Evolutionary conservation across 2,113 vertebrate species (phyloP).

Genomic region (Gallinago jamesoni): DNA sequence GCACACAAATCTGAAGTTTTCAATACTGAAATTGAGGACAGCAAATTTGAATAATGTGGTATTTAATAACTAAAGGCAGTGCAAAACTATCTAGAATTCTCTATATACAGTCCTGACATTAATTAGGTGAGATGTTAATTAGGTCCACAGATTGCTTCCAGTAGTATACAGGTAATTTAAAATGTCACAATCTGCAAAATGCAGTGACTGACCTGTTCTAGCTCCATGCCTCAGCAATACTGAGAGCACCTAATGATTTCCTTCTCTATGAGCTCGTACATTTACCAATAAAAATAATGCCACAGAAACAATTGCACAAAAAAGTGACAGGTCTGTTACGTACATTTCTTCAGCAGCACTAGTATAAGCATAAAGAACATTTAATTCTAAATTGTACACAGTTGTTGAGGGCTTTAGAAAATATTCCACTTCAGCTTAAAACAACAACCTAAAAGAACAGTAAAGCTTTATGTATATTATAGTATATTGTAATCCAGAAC

Average conservation of each 20-base stretch:
- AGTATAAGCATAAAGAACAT: constrained; percentile 30
- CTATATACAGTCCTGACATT: constrained; percentile 71
- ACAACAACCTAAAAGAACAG: constrained; percentile 56
- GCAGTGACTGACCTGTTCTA: constrained; percentile 72
- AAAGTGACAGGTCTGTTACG: constrained; percentile 76
- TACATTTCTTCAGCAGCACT: constrained; percentile 44
- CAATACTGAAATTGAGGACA: constrained; percentile 58
- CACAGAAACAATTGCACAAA: constrained; percentile 78
- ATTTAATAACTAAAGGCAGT: constrained; percentile 65
- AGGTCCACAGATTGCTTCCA: constrained; percentile 87
- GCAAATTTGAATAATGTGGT: constrained; percentile 53
- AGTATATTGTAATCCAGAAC: constrained; percentile 44
- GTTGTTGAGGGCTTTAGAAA: constrained; percentile 61
- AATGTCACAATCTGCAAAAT: constrained; percentile 83
- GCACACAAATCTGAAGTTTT: constrained; percentile 73
- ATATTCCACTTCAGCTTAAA: constrained; percentile 52
- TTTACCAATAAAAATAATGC: constrained; percentile 79
- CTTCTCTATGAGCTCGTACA: constrained; percentile 77
- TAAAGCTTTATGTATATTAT: constrained; percentile 48
- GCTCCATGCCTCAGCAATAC: constrained; percentile 78
- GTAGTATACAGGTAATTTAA: constrained; percentile 89
- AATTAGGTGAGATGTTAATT: constrained; percentile 90
- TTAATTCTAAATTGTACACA: constrained; percentile 64
- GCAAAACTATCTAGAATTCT: constrained; percentile 73
- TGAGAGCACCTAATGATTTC: constrained; percentile 88